Evolutionary conservation across 2,797 vertebrate genomes (phyloP).

Genomic region (Lepilemur septentrionalis): DNA sequence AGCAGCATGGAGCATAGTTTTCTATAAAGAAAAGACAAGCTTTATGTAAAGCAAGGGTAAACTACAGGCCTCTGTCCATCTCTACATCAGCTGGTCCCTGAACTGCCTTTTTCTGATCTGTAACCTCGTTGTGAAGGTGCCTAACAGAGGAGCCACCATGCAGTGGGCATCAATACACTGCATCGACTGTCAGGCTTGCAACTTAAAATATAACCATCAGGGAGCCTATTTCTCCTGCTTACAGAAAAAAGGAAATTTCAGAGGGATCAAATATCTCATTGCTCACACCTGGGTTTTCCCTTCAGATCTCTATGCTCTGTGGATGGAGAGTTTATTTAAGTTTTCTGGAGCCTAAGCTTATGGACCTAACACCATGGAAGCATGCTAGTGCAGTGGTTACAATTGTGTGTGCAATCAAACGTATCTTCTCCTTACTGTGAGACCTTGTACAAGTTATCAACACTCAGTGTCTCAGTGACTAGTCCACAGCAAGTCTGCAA

Average conservation of each 20-base stretch:
- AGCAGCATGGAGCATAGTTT: slow-evolving; percentile 27
- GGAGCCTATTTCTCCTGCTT: neutral
- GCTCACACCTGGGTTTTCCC: neutral
- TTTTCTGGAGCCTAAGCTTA: neutral
- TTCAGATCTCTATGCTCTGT: neutral
- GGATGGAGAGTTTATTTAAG: neutral
- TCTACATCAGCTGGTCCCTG: neutral
- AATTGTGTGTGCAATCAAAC: neutral
- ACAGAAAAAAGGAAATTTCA: neutral
- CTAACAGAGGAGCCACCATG: neutral
- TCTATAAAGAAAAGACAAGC: slow-evolving; percentile 41
- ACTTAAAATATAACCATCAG: slow-evolving; percentile 1
- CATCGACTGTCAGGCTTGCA: slow-evolving; percentile 14
- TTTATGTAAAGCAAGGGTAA: slow-evolving; percentile 9
- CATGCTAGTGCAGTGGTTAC: neutral
- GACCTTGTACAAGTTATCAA: neutral
- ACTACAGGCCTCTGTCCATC: neutral
- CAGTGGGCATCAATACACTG: neutral
- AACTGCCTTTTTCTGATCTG: neutral
- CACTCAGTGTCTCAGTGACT: neutral
- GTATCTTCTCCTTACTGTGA: neutral
- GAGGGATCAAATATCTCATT: neutral
- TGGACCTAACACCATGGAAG: neutral
- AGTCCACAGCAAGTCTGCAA: neutral
- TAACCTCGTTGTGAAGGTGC: neutral